Evolutionary conservation across 2,888 invertebrate species (phyloP), one percentile per base, ranked within the genome.

Genomic region (Metalampra italica): DNA sequence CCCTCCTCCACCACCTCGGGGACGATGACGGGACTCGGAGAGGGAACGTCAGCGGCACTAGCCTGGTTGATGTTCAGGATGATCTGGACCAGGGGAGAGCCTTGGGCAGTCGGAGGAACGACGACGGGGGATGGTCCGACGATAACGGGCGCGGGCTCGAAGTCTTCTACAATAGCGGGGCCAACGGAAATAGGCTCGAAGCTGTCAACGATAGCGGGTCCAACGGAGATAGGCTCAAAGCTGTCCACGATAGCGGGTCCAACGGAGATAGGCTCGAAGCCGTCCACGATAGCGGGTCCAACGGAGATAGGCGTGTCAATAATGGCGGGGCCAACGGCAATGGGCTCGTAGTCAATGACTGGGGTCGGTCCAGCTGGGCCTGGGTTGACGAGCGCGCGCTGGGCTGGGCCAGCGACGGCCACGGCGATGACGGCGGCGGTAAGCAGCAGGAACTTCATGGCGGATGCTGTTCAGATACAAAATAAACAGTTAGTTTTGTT

Each of bases 31-130:
- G 62, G 55, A 61, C 15, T n/a, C n/a, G n/a, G 15, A 12, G 40
- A 46, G 9, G 49, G 50, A 15, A 41, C 32, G 14, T 43, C 30
- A 11, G 9, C 36, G 42, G 39, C 38, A 8, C 36, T n/a, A 37
- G 14, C 38, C 14, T 7, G 30, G 48, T 59, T 51, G 40, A 63
- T 54, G 56, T 62, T 62, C 45, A 63, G 44, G 57, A 60, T 63
- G 52, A 66, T 56, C 50, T 64, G 59, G n/a, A 68, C 60, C n/a
- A 64, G 57, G 12, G 61, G 60, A 44, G 59, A 47, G 42, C 40
- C 44, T 45, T 45, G 46, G 29, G 54, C 29, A 14, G 43, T 42
- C 13, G 53, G 54, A 29, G 29, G 37, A 39, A 48, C 52, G 48
- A 46, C 38, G 11, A 54, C 59, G 32, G 60, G 62, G 36, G 47